Conservation (phyloP, 53 echinoderm and acorn worm genomes). For the Arbacia lixula region DNA sequence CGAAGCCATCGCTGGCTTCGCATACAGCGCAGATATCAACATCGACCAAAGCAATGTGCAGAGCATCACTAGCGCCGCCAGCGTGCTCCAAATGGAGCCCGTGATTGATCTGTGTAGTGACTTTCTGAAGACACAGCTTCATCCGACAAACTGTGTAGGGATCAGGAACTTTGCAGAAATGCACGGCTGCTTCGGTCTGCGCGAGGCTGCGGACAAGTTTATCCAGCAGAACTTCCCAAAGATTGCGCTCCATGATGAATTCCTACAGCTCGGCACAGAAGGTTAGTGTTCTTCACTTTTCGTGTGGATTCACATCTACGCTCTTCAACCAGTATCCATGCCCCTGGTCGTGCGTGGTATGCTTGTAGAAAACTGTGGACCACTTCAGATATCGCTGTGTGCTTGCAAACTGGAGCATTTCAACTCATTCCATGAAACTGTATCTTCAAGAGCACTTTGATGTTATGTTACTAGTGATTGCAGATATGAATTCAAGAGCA, state of each 20-base stretch:
- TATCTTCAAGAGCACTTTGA: too few species aligned
- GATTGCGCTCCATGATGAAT: conserved; percentile 86
- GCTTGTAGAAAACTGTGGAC: too few species aligned
- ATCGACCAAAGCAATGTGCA: conserved; percentile 89
- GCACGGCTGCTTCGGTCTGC: conserved; percentile 89
- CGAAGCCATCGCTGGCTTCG: conserved; percentile 85
- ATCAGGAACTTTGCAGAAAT: conserved; percentile 84
- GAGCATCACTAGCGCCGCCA: conserved; percentile 77
- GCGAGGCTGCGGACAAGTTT: conserved; percentile 75
- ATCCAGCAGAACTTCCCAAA: conserved; percentile 83
- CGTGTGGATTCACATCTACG: too few species aligned
- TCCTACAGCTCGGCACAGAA: conserved; percentile 68
- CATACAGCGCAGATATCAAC: conserved; percentile 78
- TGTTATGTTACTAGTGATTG: too few species aligned
- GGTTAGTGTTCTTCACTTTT: too few species aligned
- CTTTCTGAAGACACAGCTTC: conserved; percentile 86
- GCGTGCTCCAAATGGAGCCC: conserved; percentile 89
- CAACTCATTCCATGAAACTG: too few species aligned
- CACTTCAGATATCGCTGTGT: too few species aligned
- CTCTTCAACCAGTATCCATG: too few species aligned
- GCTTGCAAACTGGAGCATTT: too few species aligned
- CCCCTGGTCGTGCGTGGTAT: too few species aligned
- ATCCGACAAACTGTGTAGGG: conserved; percentile 92
- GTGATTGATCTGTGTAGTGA: conserved; percentile 74
- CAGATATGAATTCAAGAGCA: too few species aligned